Evolutionary conservation across 1,140 invertebrate genomes (phyloP).

Genomic region (Zaprionus africanus): DNA sequence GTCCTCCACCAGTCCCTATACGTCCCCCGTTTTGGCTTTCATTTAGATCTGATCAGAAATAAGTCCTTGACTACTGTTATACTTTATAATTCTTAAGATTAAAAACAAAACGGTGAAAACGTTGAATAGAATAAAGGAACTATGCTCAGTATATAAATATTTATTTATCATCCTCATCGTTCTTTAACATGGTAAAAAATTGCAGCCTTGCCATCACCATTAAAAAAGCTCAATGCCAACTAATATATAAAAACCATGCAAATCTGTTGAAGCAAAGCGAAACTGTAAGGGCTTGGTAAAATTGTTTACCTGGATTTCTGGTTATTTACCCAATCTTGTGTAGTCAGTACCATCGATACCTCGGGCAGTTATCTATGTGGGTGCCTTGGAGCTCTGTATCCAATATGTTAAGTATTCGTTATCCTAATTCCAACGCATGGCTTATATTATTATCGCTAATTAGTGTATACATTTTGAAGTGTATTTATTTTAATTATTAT

Average conservation of each 20-base stretch:
- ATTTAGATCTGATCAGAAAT: not conserved
- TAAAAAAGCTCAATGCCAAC: conserved; percentile 16
- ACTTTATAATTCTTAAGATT: no score
- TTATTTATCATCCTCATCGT: not conserved
- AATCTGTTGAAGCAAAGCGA: conserved; percentile 6
- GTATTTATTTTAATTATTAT: not conserved
- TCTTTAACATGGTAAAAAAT: not conserved
- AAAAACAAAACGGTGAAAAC: no score
- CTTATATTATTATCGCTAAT: conserved; percentile 4
- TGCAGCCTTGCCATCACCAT: conserved; percentile 15
- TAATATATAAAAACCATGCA: conserved; percentile 31
- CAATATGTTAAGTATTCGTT: not conserved
- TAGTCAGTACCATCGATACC: conserved; percentile 20
- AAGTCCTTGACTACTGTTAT: no score
- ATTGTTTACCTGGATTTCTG: not conserved
- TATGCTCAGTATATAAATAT: not conserved
- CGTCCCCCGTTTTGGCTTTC: not conserved
- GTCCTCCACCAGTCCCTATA: not conserved
- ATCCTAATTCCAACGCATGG: conserved; percentile 45
- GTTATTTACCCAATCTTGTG: conserved; percentile 11
- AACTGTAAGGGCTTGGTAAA: not conserved
- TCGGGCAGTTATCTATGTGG: not conserved
- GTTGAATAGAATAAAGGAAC: no score
- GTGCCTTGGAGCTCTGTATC: conserved; percentile 17
- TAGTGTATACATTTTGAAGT: not conserved